phyloP scores from a whole-genome alignment of 2,113 vertebrate genomes.

The Eidolon helvum region DNA sequence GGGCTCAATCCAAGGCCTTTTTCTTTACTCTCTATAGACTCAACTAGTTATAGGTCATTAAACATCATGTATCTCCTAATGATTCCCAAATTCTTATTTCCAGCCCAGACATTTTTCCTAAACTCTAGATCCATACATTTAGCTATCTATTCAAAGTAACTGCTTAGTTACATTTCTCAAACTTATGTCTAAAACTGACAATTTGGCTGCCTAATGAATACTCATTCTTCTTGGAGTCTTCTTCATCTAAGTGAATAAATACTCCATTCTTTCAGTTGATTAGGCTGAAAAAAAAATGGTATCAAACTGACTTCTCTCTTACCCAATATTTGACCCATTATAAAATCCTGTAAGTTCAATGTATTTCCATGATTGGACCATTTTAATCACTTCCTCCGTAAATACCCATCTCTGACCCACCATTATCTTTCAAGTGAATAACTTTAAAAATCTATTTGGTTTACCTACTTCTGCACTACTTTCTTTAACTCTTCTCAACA shows the following conservation, averaged over 20 bases:
- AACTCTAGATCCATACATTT: not conserved
- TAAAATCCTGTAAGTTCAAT: not conserved
- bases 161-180: not conserved
- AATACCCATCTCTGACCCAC: not conserved
- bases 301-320: not conserved
- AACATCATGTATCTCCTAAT: not conserved
- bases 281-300: not conserved
- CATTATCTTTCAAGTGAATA: not conserved
- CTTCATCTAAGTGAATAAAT: not conserved
- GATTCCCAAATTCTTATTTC: not conserved
- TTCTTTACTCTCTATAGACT: not conserved
- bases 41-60: not conserved
- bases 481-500: not conserved
- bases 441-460: not conserved
- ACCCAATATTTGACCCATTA: not conserved
- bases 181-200: not conserved
- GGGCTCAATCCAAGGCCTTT: not conserved
- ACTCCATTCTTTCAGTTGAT: not conserved
- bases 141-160: not conserved
- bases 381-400: not conserved
- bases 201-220: not conserved
- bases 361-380: not conserved
- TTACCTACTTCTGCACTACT: not conserved
- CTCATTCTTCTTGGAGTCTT: not conserved
- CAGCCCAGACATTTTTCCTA: not conserved